Base-by-base conservation (phyloP, 2,113 vertebrate species). In the Guaruba guarouba region DNA sequence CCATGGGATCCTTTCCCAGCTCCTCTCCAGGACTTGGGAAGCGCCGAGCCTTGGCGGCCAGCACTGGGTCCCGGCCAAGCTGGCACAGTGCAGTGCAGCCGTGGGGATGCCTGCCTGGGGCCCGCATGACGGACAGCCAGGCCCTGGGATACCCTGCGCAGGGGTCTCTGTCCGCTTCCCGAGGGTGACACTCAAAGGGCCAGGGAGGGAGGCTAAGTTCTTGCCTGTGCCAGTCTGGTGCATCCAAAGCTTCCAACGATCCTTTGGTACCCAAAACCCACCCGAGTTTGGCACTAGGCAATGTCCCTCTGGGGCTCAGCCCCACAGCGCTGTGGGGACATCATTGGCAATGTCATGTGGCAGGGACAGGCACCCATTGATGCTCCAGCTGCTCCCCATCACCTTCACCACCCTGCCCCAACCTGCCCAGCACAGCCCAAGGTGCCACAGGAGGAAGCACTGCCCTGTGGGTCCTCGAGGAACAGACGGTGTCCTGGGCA, bases 11-110 rank as follows among this genome's bases (percentile, higher is more conserved):
- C 82, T 91, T 94, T 95, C 93, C 90, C 95, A 96, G 85, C 87
- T 95, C 91, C 90, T 95, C 87, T 93, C 89, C 91, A 91, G 93
- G 89, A 89, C 95, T 85, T 76, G 91, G 95, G 96, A 95, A 96
- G 91, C n/a, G 61, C 87, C 35, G 5, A 76, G 91, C 48, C 82
- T 92, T 95, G 93, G 95, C 92, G 74, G 93, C 75, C 4, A 1
- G 85, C 2, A 1, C 82, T 95, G 94, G 91, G 81, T 9, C 35
- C 20, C 0, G 1, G 92, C 96, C 96, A 97, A 97, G 88, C 95
- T 95, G 93, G 95, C 95, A 97, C 88, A 35, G 90, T 6, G 5
- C 8, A 11, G 37, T 24, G 57, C 27, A 74, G 80, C 86, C 19
- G 10, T 5, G 55, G 91, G 93, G 95, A 95, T 86, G 91, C 86